Evolutionary conservation across 2,797 vertebrate genomes (phyloP).

Genomic region (Myripristis murdjan): DNA sequence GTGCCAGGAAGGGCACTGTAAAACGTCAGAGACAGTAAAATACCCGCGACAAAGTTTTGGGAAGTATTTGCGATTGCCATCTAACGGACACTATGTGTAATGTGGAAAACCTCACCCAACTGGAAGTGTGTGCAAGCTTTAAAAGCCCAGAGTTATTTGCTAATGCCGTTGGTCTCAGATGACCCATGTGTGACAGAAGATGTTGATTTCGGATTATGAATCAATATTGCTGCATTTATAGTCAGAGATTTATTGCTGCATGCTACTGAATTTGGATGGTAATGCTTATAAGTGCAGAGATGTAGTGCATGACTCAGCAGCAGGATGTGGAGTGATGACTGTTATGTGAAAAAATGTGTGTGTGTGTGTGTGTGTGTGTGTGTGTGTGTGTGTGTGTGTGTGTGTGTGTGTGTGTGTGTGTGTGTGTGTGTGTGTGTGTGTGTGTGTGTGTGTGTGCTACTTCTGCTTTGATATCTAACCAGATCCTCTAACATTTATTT

Average conservation of each 20-base stretch:
- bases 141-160: background rate
- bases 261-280: constrained; percentile 7
- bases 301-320: constrained; percentile 46
- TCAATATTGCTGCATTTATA: background rate
- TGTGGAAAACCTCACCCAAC: background rate
- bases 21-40: too few species aligned
- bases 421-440: background rate
- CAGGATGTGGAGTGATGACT: constrained; percentile 45
- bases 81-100: too few species aligned
- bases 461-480: constrained; percentile 15
- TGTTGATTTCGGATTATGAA: background rate
- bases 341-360: background rate
- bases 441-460: background rate
- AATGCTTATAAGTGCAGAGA: background rate
- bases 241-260: background rate
- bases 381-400: too few species aligned
- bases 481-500: background rate
- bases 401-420: background rate
- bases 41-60: too few species aligned
- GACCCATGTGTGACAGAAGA: background rate
- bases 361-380: background rate
- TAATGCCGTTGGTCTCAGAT: too few species aligned
- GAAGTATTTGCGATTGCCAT: too few species aligned
- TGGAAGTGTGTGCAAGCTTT: background rate
- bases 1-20: too few species aligned